Evolutionary conservation across 2,113 vertebrate genomes (phyloP).

Genomic region (Lipophrys pholis): DNA sequence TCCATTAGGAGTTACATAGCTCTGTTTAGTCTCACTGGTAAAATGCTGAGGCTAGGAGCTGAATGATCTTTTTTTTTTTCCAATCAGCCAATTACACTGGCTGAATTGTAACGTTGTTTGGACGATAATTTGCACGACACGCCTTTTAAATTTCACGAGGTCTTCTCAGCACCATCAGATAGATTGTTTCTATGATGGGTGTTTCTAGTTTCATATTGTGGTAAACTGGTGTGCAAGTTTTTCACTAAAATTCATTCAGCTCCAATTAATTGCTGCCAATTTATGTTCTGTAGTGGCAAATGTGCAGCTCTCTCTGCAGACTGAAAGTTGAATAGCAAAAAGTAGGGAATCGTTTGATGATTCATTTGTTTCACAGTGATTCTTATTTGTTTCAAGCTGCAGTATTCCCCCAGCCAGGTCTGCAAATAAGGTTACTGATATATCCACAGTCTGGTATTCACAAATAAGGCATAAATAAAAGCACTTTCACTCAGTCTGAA

Average conservation of each 20-base stretch:
- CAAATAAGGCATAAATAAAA: constrained; percentile 61
- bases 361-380: constrained; percentile 19
- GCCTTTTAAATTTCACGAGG: background rate
- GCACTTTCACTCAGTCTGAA: constrained; percentile 51
- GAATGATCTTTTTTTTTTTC: constrained; percentile 6
- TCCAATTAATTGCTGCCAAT: background rate
- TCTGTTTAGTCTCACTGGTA: constrained; percentile 33
- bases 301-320: constrained; percentile 1
- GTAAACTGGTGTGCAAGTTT: background rate
- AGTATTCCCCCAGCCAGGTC: constrained; percentile 4
- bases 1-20: constrained; percentile 60
- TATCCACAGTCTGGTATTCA: constrained; percentile 43
- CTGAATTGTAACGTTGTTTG: background rate
- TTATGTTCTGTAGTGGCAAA: constrained; percentile 3
- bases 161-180: background rate
- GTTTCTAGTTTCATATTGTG: background rate
- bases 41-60: constrained; percentile 6
- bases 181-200: background rate
- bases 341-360: constrained; percentile 29
- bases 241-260: constrained; percentile 4
- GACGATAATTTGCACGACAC: background rate
- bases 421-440: constrained; percentile 50
- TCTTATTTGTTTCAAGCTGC: constrained; percentile 5
- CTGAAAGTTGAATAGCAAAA: constrained; percentile 30
- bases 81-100: constrained; percentile 8